Conservation (phyloP, 2,113 vertebrate genomes). For the Felis catus region DNA sequence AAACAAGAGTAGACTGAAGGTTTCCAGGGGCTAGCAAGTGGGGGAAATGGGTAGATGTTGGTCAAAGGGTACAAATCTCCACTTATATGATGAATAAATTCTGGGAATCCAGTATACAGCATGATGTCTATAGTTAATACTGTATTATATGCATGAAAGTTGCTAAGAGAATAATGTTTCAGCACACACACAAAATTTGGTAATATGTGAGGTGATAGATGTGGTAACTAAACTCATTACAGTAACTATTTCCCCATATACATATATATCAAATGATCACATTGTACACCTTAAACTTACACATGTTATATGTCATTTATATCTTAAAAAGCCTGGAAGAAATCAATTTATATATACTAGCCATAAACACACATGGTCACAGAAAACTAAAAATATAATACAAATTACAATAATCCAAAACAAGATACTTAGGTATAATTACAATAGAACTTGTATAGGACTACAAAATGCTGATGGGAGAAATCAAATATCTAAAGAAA, state of each 20-base stretch:
- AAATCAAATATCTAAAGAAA: background rate
- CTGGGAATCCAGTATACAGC: background rate
- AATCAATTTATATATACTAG: background rate
- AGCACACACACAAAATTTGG: background rate
- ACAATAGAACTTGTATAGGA: background rate
- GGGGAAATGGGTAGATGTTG: background rate
- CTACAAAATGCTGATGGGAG: background rate
- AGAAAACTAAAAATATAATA: background rate
- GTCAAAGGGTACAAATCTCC: background rate
- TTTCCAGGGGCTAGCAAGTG: background rate
- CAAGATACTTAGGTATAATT: background rate
- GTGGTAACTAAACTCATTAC: background rate
- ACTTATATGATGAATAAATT: background rate
- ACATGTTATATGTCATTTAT: background rate
- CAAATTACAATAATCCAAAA: background rate
- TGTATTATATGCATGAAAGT: background rate
- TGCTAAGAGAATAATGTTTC: background rate
- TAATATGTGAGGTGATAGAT: background rate
- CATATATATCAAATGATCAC: background rate
- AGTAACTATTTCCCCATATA: background rate
- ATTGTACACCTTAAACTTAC: background rate
- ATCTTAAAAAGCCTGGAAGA: background rate
- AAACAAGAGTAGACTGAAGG: background rate
- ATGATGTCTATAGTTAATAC: background rate
- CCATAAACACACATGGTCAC: background rate